phyloP scores from a whole-genome alignment of 1,140 invertebrate genomes.

The Paraescarpia echinospica region DNA sequence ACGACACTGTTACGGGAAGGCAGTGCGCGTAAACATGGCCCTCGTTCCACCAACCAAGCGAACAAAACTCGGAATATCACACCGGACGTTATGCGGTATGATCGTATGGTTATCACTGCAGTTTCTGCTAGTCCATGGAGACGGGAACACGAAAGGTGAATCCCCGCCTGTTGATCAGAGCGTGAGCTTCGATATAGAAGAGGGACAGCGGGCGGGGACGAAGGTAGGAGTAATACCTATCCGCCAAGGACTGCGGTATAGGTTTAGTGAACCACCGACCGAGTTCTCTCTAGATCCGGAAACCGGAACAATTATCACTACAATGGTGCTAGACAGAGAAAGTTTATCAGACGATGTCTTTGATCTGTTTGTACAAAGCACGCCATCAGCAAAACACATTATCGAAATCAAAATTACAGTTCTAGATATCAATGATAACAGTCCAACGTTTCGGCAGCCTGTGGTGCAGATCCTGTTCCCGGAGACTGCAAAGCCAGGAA shows the following conservation, averaged over 20 bases:
- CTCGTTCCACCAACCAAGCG: background rate
- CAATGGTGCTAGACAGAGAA: conserved; percentile 17
- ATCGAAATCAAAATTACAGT: conserved; percentile 14
- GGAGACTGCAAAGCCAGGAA: conserved; percentile 73
- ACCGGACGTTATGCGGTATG: conserved; percentile 9
- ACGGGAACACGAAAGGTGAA: background rate
- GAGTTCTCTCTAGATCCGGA: conserved; percentile 16
- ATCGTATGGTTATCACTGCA: background rate
- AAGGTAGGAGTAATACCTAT: conserved; percentile 24
- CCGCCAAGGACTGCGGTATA: conserved; percentile 19
- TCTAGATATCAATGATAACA: conserved; percentile 23
- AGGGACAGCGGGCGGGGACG: conserved; percentile 12
- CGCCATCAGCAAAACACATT: conserved; percentile 19
- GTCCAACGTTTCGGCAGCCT: conserved; percentile 11
- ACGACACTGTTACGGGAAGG: background rate
- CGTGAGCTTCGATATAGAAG: conserved; percentile 25
- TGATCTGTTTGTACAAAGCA: conserved; percentile 26
- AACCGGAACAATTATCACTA: conserved; percentile 9
- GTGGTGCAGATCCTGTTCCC: conserved; percentile 16
- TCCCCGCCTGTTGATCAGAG: conserved; percentile 15
- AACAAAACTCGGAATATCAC: background rate
- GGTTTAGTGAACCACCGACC: conserved; percentile 20
- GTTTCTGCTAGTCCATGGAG: conserved; percentile 23
- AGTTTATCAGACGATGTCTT: conserved; percentile 19
- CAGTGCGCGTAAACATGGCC: background rate